Percentiles rank a stretch among this genome's conserved stretches.
phyloP scores from a whole-genome alignment of 2,113 vertebrate species.

The Scolopax mira region DNA sequence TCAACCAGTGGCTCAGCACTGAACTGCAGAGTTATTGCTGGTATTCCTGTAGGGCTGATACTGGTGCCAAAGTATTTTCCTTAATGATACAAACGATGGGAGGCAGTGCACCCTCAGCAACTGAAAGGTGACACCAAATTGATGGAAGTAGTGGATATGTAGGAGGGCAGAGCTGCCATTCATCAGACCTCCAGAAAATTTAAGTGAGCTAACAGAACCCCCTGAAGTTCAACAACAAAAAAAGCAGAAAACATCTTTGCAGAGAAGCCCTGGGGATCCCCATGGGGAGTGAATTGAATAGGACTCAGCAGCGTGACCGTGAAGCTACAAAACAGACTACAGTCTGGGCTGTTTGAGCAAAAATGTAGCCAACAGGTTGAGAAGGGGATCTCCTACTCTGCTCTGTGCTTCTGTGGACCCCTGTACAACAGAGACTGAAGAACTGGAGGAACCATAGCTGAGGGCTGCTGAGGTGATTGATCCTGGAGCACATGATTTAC shows the following conservation, averaged over 20 bases:
- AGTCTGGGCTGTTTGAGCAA: neutral
- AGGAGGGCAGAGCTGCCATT: neutral
- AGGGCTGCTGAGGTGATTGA: neutral
- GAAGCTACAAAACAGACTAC: neutral
- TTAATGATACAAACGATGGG: neutral
- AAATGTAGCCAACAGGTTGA: neutral
- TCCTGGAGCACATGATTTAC: rapidly evolving
- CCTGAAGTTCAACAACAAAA: neutral
- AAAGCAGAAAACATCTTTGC: neutral
- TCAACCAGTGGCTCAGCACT: neutral
- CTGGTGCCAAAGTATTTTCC: neutral
- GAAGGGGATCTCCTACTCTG: neutral
- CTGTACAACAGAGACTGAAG: neutral
- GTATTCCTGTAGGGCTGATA: neutral
- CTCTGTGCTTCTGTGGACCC: too few relatives aligned
- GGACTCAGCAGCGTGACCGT: neutral
- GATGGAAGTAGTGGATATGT: neutral
- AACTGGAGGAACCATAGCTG: rapidly evolving
- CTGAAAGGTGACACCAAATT: neutral
- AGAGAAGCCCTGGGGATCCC: neutral
- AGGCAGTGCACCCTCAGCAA: neutral
- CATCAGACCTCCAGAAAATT: neutral
- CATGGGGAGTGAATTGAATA: neutral
- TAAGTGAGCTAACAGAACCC: neutral
- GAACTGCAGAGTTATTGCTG: neutral